These are phyloP conservation scores for Neolamprologus kungweensis DNA, from an alignment of 2,113 vertebrate species.

Conservation along the genomic window DNA sequence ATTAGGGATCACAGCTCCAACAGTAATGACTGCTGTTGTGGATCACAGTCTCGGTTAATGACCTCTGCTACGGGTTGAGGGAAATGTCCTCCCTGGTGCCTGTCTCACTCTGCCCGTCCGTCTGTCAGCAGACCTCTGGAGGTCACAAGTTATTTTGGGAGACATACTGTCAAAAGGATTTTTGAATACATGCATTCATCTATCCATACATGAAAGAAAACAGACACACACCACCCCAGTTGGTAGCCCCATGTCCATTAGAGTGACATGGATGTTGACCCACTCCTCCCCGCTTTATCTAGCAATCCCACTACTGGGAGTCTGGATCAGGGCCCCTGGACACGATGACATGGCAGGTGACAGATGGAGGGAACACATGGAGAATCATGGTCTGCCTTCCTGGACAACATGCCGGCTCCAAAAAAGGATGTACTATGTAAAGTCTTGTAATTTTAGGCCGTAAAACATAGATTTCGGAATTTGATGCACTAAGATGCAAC, in stretches of 20 bases:
- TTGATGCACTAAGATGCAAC: neutral
- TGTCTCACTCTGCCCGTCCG: slow-evolving; percentile 16
- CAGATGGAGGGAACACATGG: slow-evolving; percentile 47
- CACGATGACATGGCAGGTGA: slow-evolving; percentile 20
- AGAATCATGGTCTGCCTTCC: neutral
- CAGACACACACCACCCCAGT: neutral
- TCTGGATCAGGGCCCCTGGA: slow-evolving; percentile 11
- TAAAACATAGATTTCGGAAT: neutral
- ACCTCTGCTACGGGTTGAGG: slow-evolving; percentile 28
- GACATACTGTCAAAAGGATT: slow-evolving; percentile 7
- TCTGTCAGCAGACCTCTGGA: slow-evolving; percentile 24
- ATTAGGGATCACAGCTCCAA: slow-evolving; percentile 28
- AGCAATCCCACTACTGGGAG: slow-evolving; percentile 3
- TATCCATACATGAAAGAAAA: slow-evolving; percentile 1
- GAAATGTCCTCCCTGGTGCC: slow-evolving; percentile 6
- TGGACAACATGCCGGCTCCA: neutral
- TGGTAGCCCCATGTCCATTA: slow-evolving; percentile 21
- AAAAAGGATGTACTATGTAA: neutral
- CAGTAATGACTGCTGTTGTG: slow-evolving; percentile 48
- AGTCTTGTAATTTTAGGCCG: neutral
- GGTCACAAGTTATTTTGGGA: slow-evolving; percentile 10
- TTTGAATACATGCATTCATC: slow-evolving; percentile 38
- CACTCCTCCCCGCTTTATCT: neutral
- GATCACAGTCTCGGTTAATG: slow-evolving; percentile 53
- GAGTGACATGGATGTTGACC: slow-evolving; percentile 34